Base-by-base conservation (phyloP, 2,797 vertebrate species). In the Merluccius polli region DNA sequence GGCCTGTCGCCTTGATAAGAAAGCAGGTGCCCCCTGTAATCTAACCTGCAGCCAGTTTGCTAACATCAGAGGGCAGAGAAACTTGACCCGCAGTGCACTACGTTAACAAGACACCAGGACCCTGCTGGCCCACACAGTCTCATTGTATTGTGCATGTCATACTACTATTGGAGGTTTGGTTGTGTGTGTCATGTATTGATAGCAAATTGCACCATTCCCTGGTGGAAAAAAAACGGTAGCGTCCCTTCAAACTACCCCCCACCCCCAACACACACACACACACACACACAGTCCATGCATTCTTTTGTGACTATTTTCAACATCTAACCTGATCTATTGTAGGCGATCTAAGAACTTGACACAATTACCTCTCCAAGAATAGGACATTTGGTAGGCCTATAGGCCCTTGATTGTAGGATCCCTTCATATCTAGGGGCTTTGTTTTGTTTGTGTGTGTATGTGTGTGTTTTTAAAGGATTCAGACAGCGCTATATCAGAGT, bases 101-200 rank as follows among this genome's bases (percentile, higher is more conserved):
- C 83, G 86, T 86, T 86, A 83, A 89, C 84, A 85, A 82, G 88
- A 89, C 86, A 88, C 83, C 81, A 73, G 48, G 79, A 86, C 81
- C 80, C 87, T 15, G 63, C 80, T 71, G 83, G 76, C 76, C 21
- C 68, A 16, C 73, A 70, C n/a, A 1, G 73, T 41, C 83, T 86
- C 81, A 86, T 90, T 90, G 81, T 85, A 8, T 18, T 70, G 68
- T 18, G 30, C 44, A 7, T 4, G 44, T 21, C 6, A 48, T 5
- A 48, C 44, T 18, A 48, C 44, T 48, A 15, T 48, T 48, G 44
- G 44, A 3, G 2, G 15, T 48, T 44, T 16, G 41, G 41, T 12
- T 44, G 80, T 86, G 84, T 90, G 87, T 86, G 84, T 83, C 74
- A 12, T 84, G 82, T 77, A 74, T 79, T 83, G 74, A 79, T 41